Evolutionary conservation across 2,888 invertebrate genomes (phyloP).

Genomic region (Stenoptilia bipunctidactyla): DNA sequence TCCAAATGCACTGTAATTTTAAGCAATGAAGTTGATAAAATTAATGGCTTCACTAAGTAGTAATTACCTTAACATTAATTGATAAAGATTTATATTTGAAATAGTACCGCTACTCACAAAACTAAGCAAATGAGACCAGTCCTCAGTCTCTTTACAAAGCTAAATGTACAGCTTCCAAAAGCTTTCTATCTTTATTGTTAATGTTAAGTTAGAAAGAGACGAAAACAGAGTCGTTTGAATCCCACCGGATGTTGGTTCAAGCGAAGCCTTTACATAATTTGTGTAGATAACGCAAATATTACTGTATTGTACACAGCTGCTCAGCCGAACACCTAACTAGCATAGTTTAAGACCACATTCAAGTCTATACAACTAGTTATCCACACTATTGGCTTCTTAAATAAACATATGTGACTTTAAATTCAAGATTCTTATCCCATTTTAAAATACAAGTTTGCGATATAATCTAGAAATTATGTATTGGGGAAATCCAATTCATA

Average conservation of each 20-base stretch:
- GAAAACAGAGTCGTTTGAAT: not conserved
- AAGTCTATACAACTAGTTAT: too few relatives aligned
- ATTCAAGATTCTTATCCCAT: not conserved
- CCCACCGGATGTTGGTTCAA: not conserved
- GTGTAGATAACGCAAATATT: slow-evolving; percentile 1
- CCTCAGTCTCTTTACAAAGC: not conserved
- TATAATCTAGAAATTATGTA: not conserved
- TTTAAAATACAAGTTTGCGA: not conserved
- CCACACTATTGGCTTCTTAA: too few relatives aligned
- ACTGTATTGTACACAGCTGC: slow-evolving; percentile 1
- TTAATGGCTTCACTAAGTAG: too few relatives aligned
- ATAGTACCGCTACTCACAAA: slow-evolving; percentile 5
- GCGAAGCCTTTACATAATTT: slow-evolving; percentile 1
- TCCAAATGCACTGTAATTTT: too few relatives aligned
- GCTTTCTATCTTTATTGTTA: not conserved
- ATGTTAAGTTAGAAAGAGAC: not conserved
- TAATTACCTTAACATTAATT: too few relatives aligned
- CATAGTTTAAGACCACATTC: too few relatives aligned
- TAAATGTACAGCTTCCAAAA: not conserved
- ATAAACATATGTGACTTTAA: too few relatives aligned
- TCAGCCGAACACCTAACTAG: not conserved
- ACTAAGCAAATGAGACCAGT: slow-evolving; percentile 7
- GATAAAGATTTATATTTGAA: too few relatives aligned
- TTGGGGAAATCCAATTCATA: not conserved
- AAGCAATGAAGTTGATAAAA: too few relatives aligned